These are phyloP conservation scores for Auanema freiburgensis DNA, from an alignment of 2,888 invertebrate species.

Conservation along the genomic window DNA sequence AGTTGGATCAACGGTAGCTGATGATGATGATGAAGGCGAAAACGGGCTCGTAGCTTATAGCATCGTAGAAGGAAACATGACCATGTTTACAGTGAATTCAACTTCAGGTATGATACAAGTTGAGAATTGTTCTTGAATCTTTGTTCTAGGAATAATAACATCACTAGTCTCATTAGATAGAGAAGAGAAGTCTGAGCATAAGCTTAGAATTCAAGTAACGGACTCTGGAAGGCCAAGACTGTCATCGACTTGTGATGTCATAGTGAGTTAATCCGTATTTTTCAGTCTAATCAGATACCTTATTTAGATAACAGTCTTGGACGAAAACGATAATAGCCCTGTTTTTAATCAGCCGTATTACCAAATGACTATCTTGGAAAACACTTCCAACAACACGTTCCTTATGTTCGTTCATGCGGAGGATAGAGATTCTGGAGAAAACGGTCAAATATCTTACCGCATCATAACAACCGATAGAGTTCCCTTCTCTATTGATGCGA, in stretches of 20 bases:
- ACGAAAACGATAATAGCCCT: constrained; percentile 48
- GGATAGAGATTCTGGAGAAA: constrained; percentile 86
- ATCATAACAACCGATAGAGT: constrained; percentile 2
- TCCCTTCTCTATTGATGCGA: constrained; percentile 83
- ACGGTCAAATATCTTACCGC: constrained; percentile 71
- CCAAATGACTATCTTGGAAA: constrained; percentile 41
- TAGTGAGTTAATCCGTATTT: background rate
- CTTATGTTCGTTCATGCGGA: constrained; percentile 79
- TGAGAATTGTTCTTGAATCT: background rate
- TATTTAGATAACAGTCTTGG: constrained; percentile 37
- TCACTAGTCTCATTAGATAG: constrained; percentile 28
- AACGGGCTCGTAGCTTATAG: constrained; percentile 42
- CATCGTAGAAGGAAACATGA: constrained; percentile 41
- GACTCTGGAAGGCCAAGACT: constrained; percentile 29
- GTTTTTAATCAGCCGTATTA: constrained; percentile 69
- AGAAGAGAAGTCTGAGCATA: constrained; percentile 28
- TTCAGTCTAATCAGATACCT: constrained; percentile 6
- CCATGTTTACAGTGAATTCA: constrained; percentile 40
- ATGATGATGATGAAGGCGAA: constrained; percentile 33
- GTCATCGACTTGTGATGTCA: constrained; percentile 16
- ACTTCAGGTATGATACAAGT: constrained; percentile 22
- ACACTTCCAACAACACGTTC: constrained; percentile 72
- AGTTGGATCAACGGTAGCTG: constrained; percentile 14
- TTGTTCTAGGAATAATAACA: constrained; percentile 28
- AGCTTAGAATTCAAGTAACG: constrained; percentile 34